Evolutionary conservation across 2,888 invertebrate species (phyloP), one percentile per base, ranked within the genome.

Genomic region (Nipponacmea schrenckii): DNA sequence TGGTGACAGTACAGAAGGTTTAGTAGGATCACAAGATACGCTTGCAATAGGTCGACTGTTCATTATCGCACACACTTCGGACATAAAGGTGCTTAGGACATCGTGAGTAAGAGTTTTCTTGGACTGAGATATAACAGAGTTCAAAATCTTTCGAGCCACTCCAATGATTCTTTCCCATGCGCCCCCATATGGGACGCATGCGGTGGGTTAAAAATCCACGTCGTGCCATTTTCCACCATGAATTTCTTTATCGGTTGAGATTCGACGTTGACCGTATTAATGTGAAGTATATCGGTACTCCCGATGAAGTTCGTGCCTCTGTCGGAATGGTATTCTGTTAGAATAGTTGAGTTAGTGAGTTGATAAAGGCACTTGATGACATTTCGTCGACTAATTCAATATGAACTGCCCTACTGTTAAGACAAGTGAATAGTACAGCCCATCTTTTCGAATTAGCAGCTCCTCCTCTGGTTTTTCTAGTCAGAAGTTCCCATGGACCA

Each of bases 311-410:
- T n/a, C n/a, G n/a, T n/a, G n/a, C n/a, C n/a, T n/a, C n/a, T n/a
- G n/a, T n/a, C n/a, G n/a, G n/a, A n/a, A n/a, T n/a, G n/a, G n/a
- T n/a, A n/a, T n/a, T n/a, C n/a, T n/a, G n/a, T n/a, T n/a, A n/a
- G 65, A n/a, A 76, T 64, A 10, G 80, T 62, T 3, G 44, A 14
- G 72, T 62, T 1, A 80, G 50, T 15, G 74, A 72, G 62, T 79
- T 80, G 8, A 79, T 78, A 66, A 80, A 80, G 0, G 77, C 69
- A 7, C 72, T 75, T 1, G 77, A 73, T 20, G 62, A 69, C 72
- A 79, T 72, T 10, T 75, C 74, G 39, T 80, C 76, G 0, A 80
- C 50, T 12, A 77, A 24, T 63, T 80, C 77, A 10, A 79, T 79
- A 72, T 80, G 80, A 3, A 80, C 67, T 10, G 76, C 77, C 26